Evolutionary conservation across 1,140 invertebrate genomes (phyloP).

Genomic region (Carcinoscorpius rotundicauda): DNA sequence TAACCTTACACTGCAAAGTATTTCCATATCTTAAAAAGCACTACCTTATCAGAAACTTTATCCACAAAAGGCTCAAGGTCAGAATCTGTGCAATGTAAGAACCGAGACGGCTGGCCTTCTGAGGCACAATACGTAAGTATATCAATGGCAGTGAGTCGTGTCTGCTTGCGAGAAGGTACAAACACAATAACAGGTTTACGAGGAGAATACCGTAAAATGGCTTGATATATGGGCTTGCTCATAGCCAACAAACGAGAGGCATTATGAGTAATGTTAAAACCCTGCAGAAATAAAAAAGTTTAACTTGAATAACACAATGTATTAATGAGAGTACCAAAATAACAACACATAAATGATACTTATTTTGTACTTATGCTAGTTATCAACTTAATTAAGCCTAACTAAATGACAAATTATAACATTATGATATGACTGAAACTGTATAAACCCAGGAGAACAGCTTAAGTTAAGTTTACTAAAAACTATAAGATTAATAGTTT

Average conservation of each 20-base stretch:
- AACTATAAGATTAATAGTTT: too few species aligned
- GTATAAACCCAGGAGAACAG: too few species aligned
- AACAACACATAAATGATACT: too few species aligned
- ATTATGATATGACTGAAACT: too few species aligned
- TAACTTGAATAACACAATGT: too few species aligned
- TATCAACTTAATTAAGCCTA: too few species aligned
- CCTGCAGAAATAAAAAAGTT: slow-evolving; percentile 39
- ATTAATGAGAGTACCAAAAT: too few species aligned
- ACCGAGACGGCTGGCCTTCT: slow-evolving; percentile 66
- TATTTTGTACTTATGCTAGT: too few species aligned
- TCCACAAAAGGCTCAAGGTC: slow-evolving; percentile 77
- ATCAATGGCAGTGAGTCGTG: slow-evolving; percentile 87
- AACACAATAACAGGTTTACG: slow-evolving; percentile 91
- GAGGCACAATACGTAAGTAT: slow-evolving; percentile 84
- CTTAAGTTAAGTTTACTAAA: too few species aligned
- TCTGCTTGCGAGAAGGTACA: slow-evolving; percentile 88
- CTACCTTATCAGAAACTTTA: slow-evolving; percentile 57
- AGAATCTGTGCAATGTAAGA: slow-evolving; percentile 76
- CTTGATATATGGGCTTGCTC: slow-evolving; percentile 94
- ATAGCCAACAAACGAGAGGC: slow-evolving; percentile 88
- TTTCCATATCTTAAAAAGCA: slow-evolving; percentile 4
- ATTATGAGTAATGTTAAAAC: slow-evolving; percentile 96
- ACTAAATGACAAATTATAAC: too few species aligned
- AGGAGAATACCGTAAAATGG: slow-evolving; percentile 73
- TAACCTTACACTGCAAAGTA: slow-evolving; percentile 14